Evolutionary conservation across 2,888 invertebrate genomes (phyloP).

Genomic region (Temnothorax ravouxi): DNA sequence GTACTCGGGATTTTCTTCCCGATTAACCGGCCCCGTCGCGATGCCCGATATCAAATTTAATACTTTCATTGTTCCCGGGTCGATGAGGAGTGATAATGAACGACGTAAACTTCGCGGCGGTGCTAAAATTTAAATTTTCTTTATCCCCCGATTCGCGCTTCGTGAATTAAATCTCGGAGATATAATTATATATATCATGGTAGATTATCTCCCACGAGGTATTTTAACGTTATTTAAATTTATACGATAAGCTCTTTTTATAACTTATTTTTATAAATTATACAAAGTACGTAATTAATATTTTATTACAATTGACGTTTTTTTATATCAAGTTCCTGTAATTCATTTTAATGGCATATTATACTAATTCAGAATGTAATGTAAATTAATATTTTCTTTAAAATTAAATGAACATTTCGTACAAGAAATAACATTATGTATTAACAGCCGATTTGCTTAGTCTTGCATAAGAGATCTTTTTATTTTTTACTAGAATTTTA

Average conservation of each 20-base stretch:
- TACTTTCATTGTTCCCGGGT: constrained; percentile 19
- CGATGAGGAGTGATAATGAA: constrained; percentile 36
- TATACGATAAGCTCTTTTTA: constrained; percentile 14
- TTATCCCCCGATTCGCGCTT: not conserved
- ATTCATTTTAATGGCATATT: not conserved
- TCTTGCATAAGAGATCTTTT: constrained; percentile 1
- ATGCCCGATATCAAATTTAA: constrained; percentile 31
- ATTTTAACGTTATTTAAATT: constrained; percentile 15
- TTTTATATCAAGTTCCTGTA: not conserved
- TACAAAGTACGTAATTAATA: not conserved
- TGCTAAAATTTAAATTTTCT: constrained; percentile 29
- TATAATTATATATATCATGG: constrained; percentile 30
- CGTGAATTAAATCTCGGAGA: constrained; percentile 29
- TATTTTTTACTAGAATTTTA: not conserved
- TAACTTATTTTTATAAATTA: constrained; percentile 8
- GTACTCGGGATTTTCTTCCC: constrained; percentile 39
- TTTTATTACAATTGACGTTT: constrained; percentile 15
- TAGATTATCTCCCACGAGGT: constrained; percentile 10
- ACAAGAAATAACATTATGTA: constrained; percentile 1
- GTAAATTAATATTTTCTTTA: not conserved
- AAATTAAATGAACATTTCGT: not conserved
- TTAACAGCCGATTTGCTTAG: not conserved
- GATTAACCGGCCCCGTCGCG: constrained; percentile 45
- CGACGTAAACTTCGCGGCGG: constrained; percentile 28
- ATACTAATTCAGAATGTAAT: not conserved